Evolutionary conservation across 2,113 vertebrate genomes (phyloP), one percentile per base, ranked within the genome.

Genomic region (Xiphophorus couchianus): DNA sequence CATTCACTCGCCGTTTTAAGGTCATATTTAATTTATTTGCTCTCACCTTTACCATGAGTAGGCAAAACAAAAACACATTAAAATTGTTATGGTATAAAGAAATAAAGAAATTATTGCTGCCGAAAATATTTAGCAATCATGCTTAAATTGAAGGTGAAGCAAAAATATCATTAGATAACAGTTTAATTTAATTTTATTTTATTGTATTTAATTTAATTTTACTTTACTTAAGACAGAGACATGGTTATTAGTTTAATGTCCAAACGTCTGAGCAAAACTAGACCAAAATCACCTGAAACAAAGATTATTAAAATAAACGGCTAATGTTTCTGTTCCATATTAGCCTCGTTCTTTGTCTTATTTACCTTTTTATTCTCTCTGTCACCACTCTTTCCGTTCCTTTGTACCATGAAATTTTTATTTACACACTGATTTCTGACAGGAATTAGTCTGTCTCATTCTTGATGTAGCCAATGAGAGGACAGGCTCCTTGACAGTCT

Each of bases 401-500:
- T 13, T 25, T 25, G 10, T 54, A 31, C 66, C 27, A 27, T 69
- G 15, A 83, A 78, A 80, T 74, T 66, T 69, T 85, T 80, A 77
- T 71, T 25, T 74, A 68, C 37, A 51, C 0, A 82, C 85, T 76
- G 78, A 82, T 86, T 90, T 88, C 69, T 60, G 68, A 74, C 68
- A 67, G 58, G 76, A 73, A 62, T 28, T 65, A 61, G 69, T 76
- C 69, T 62, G 64, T 44, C 39, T 83, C 62, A 8, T 22, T 65
- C 6, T 2, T 86, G 85, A 90, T 85, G 82, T 88, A 86, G 85
- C 69, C 0, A 25, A 54, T 62, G 67, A 76, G 79, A 69, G 80
- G 74, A 83, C 80, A 71, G 48, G 72, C 69, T 82, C 22, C 73
- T 83, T 88, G 90, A 80, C 84, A 86, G 82, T 85, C 17, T 4